Evolutionary conservation across 2,888 invertebrate genomes (phyloP).

Genomic region (Limnephilus rhombicus): DNA sequence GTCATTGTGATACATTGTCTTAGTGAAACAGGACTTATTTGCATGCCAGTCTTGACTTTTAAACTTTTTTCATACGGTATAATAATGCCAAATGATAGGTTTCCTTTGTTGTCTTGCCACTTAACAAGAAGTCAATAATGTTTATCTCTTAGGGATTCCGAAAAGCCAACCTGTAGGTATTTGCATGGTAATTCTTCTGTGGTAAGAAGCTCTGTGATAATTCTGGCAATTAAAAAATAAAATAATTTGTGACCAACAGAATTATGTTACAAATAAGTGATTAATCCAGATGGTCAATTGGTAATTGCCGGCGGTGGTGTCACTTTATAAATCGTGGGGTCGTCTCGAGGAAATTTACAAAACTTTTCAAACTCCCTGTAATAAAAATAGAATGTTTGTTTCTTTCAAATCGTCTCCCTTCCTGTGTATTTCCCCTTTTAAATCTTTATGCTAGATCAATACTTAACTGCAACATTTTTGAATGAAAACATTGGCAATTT

Average conservation of each 20-base stretch:
- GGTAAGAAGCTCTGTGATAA: neutral
- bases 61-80: neutral
- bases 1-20: neutral
- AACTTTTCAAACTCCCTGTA: neutral
- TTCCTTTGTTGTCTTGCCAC: neutral
- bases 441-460: neutral
- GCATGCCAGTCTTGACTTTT: neutral
- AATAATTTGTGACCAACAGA: neutral
- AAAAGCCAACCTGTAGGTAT: neutral
- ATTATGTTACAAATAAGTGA: no score
- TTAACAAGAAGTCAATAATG: neutral
- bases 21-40: neutral
- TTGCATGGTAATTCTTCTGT: neutral
- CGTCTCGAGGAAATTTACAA: neutral
- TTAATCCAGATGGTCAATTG: no score
- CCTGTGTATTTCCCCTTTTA: neutral
- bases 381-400: neutral
- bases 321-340: no score
- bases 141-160: neutral
- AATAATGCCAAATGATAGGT: neutral
- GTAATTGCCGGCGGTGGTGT: no score
- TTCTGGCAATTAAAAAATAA: neutral
- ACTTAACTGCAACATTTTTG: neutral
- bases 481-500: neutral
- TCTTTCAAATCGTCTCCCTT: neutral